Evolutionary conservation across 1,140 invertebrate species (phyloP).

Genomic region (Maconellicoccus hirsutus): DNA sequence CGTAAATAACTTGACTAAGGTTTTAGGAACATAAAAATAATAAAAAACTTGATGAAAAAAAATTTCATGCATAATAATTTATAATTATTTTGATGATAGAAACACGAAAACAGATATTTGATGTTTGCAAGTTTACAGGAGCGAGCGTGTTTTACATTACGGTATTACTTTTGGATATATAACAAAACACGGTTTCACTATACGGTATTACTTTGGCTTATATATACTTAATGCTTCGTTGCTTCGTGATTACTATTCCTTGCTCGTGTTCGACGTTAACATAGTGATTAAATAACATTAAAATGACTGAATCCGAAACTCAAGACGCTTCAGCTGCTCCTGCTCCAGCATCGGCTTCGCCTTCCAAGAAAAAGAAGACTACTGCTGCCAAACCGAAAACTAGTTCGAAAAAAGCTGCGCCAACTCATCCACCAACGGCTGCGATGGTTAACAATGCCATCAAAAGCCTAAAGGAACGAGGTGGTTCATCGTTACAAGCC

Average conservation of each 20-base stretch:
- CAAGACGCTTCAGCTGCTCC: not conserved
- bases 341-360: not conserved
- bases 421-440: constrained; percentile 33
- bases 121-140: too few species aligned
- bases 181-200: not conserved
- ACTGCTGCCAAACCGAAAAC: constrained; percentile 11
- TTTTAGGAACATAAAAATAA: too few species aligned
- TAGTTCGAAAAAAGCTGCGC: too few species aligned
- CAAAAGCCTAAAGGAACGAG: constrained; percentile 39
- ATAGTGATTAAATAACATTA: not conserved
- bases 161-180: not conserved
- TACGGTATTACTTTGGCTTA: not conserved
- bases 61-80: too few species aligned
- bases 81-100: too few species aligned
- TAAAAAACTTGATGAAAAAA: too few species aligned
- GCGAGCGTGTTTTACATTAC: not conserved
- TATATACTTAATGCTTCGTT: not conserved
- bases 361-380: not conserved
- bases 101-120: too few species aligned
- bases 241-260: not conserved
- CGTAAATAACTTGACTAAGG: too few species aligned
- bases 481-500: constrained; percentile 41
- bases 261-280: not conserved
- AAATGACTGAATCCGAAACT: constrained; percentile 7
- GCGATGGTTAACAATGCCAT: constrained; percentile 41